phyloP scores from a whole-genome alignment of 2,797 vertebrate genomes.

The Hylomyscus alleni region DNA sequence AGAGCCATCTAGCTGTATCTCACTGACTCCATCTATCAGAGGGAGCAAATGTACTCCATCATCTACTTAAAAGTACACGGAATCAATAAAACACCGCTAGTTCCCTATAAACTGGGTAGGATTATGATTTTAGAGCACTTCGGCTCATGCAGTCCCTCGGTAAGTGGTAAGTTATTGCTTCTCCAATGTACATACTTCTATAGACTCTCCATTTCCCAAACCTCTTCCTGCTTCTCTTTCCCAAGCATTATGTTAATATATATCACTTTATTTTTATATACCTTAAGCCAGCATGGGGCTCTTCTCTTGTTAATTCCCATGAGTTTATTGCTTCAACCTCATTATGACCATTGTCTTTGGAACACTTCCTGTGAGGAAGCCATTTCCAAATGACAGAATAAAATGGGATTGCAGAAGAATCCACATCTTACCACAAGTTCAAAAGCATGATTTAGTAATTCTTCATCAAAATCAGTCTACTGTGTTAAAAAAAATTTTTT shows the following conservation, averaged over 20 bases:
- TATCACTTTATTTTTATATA: not conserved
- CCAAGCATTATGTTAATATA: not conserved
- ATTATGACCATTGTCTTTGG: not conserved
- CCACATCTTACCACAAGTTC: not conserved
- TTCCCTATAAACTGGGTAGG: slow-evolving; percentile 32
- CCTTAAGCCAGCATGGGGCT: not conserved
- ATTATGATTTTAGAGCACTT: slow-evolving; percentile 29
- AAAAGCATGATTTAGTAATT: not conserved
- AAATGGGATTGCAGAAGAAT: not conserved
- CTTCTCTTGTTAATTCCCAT: not conserved
- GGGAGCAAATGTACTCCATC: not conserved
- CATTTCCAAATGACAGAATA: slow-evolving; percentile 47
- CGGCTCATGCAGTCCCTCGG: not conserved
- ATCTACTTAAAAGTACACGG: not conserved
- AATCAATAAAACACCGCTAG: slow-evolving; percentile 39
- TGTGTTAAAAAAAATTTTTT: not conserved
- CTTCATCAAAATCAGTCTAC: not conserved
- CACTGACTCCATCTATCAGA: not conserved
- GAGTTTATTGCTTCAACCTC: not conserved
- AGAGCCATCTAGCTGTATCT: not conserved
- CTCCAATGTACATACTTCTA: not conserved
- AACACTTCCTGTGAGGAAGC: not conserved
- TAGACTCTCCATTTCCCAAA: not conserved
- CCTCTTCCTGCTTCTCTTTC: not conserved
- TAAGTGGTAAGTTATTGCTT: slow-evolving; percentile 4